These are phyloP conservation scores for Anoura caudifer DNA, from an alignment of 2,113 vertebrate species.

Conservation along the genomic window DNA sequence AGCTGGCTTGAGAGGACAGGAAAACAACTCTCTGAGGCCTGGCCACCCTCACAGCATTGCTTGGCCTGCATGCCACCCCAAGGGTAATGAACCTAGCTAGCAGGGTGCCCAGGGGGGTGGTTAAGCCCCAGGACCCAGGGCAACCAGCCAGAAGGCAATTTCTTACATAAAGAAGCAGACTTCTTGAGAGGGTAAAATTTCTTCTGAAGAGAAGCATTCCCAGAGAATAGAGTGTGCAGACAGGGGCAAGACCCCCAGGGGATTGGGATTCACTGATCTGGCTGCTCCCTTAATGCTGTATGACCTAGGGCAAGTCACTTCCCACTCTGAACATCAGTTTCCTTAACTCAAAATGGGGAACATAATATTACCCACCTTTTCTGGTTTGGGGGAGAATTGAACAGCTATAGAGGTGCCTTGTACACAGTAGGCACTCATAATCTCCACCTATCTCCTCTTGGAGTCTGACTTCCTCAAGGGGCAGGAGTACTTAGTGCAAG, in stretches of 20 bases:
- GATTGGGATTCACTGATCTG: background rate
- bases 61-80: background rate
- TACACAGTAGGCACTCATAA: background rate
- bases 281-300: background rate
- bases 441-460: background rate
- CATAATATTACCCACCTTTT: background rate
- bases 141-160: background rate
- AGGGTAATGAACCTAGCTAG: background rate
- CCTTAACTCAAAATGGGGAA: background rate
- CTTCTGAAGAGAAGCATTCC: background rate
- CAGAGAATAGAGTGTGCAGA: background rate
- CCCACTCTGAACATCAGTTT: background rate
- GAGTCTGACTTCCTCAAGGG: background rate
- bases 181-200: background rate
- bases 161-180: background rate
- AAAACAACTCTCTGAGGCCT: background rate
- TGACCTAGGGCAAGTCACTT: background rate
- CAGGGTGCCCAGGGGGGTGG: background rate
- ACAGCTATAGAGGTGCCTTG: background rate
- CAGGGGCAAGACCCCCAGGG: too few relatives aligned
- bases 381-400: background rate
- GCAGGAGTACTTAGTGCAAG: background rate
- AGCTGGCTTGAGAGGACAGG: background rate
- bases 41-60: background rate
- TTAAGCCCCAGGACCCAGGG: background rate